Base-by-base conservation (phyloP, 2,888 invertebrate genomes). In the Lycia hirtaria region DNA sequence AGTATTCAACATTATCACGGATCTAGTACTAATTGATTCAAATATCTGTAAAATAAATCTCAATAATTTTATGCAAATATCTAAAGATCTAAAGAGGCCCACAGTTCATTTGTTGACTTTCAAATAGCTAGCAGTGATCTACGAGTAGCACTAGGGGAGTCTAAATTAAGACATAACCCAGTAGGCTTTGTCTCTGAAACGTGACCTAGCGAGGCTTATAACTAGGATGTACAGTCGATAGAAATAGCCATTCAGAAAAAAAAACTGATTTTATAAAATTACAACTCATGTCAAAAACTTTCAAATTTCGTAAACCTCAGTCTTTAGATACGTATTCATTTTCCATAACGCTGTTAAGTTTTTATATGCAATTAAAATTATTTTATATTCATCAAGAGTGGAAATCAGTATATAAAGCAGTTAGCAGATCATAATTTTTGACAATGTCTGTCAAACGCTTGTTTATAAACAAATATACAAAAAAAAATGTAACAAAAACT, bases 111-210 rank as follows among this genome's bases (percentile, higher is more conserved):
- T 57, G 60, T 54, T 49, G 53, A 54, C 61, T 60, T 64, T 63
- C 61, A 60, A 66, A 62, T 60, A 43, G 9, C 41, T 26, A 12
- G 32, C 51, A 61, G 63, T 63, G 37, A 44, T 44, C 45, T 56
- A 57, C 43, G 26, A 65, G 72, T 75, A 76, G 38, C 51, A 19
- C 53, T 55, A 56, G 57, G 55, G 72, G 75, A 76, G 76, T 74
- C 76, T 85, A 80, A 85, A 87, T 86, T 86, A 83, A 87, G 86
- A 85, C 86, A 84, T 87, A 84, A 81, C 71, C 78, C 68, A 77
- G 76, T 81, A 85, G 82, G 85, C 83, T 81, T 85, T 83, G 85
- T 83, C 75, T 77, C 67, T 67, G 69, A 80, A 85, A 83, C 87
- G 85, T 86, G 86, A 86, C 83, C 81, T 69, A 75, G 70, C 73